phyloP scores from a whole-genome alignment of 2,113 vertebrate species.

The Hemichromis elongatus region DNA sequence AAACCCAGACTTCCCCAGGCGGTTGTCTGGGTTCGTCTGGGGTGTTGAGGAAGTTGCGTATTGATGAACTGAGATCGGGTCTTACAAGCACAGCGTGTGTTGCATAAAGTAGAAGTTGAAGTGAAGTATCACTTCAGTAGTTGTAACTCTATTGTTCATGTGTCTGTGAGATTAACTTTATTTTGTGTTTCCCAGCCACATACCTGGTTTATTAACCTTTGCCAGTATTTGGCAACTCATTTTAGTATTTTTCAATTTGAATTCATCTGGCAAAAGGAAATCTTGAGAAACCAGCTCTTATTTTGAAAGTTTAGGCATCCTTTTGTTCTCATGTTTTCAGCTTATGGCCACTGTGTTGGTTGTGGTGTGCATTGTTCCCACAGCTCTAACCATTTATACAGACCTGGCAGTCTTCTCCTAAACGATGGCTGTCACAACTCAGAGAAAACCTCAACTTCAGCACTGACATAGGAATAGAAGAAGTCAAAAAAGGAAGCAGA shows the following conservation, averaged over 20 bases:
- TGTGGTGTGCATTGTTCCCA: not conserved
- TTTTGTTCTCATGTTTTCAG: not conserved
- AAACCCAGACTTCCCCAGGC: conserved; percentile 37
- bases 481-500: not conserved
- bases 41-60: conserved; percentile 17
- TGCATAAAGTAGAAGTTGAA: not conserved
- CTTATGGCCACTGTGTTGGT: not conserved
- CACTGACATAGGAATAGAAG: not conserved
- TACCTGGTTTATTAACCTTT: not conserved
- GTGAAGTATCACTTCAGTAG: not conserved
- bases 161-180: not conserved
- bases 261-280: not conserved
- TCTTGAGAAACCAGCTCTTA: not conserved
- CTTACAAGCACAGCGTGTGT: not conserved
- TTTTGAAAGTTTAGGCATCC: not conserved
- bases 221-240: not conserved
- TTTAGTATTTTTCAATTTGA: not conserved
- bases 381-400: not conserved
- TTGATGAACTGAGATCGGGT: not conserved
- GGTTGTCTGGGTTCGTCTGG: not conserved
- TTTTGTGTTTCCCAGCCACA: not conserved
- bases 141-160: not conserved
- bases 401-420: not conserved
- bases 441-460: not conserved
- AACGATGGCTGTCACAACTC: not conserved